phyloP scores from a whole-genome alignment of 2,888 invertebrate species.

The Drosophila vallismaia region DNA sequence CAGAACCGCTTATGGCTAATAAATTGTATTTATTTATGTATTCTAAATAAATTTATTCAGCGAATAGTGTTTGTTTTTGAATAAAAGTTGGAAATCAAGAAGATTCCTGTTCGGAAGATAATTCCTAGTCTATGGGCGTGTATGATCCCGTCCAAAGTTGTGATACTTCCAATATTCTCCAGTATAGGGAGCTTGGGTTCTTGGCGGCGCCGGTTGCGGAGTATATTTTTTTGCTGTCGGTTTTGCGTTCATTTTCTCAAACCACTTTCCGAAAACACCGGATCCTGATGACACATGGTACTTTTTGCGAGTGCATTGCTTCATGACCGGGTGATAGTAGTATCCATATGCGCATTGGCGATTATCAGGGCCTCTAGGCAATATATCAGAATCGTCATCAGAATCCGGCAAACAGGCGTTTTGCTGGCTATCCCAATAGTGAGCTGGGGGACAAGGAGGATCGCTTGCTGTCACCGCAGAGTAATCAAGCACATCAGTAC shows the following conservation, averaged over 20 bases:
- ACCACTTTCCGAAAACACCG: neutral
- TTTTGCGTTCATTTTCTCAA: neutral
- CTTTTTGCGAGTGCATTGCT: neutral
- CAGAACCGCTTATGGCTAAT: neutral
- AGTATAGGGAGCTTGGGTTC: neutral
- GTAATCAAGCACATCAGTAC: neutral
- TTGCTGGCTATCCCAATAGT: neutral
- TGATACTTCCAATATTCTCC: slow-evolving; percentile 1
- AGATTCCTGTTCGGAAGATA: neutral
- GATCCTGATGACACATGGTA: neutral
- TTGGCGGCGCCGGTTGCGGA: neutral
- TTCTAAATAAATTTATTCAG: neutral
- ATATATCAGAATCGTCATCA: neutral
- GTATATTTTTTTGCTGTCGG: neutral
- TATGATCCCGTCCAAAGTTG: neutral
- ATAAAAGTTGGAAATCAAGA: neutral
- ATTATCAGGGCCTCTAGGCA: neutral
- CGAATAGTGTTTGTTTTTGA: neutral
- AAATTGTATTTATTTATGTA: neutral
- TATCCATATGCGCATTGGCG: neutral
- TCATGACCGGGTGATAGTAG: neutral
- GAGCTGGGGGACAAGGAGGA: neutral
- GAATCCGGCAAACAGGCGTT: neutral
- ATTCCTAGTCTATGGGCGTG: neutral
- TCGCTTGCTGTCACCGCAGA: neutral